Percentiles rank a stretch among this genome's conserved stretches.
phyloP scores from a whole-genome alignment of 2,797 vertebrate genomes.

The Sebastes hopkinsi region DNA sequence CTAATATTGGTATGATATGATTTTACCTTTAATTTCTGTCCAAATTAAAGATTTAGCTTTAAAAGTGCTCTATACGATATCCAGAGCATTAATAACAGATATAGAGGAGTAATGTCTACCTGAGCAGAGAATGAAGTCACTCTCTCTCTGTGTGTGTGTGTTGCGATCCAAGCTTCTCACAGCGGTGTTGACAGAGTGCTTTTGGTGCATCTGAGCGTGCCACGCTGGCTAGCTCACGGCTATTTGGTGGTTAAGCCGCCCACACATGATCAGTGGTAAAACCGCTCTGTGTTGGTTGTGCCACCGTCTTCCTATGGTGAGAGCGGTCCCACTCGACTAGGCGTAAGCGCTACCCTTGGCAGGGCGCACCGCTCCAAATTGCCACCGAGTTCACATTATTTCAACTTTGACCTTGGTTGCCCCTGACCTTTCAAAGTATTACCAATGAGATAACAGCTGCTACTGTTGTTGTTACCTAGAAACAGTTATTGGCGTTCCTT shows the following conservation, averaged over 20 bases:
- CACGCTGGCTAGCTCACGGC: no score
- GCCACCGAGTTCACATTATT: neutral
- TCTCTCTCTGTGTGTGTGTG: no score
- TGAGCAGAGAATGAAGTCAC: no score
- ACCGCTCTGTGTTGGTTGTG: no score
- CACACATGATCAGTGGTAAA: neutral
- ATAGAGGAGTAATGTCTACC: no score
- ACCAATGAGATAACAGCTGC: neutral
- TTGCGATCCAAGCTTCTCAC: neutral
- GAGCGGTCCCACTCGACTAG: neutral
- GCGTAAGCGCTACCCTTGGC: neutral
- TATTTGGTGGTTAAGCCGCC: neutral
- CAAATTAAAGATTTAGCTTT: neutral
- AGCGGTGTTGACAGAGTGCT: neutral
- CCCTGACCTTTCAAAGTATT: neutral
- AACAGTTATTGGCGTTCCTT: no score
- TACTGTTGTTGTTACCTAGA: no score
- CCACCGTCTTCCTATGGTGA: neutral
- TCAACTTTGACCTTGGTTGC: neutral
- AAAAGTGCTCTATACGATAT: neutral
- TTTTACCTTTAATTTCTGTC: neutral
- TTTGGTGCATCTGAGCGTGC: no score
- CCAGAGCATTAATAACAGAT: no score
- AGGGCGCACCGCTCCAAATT: neutral
- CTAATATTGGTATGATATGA: neutral